These are phyloP conservation scores for Amblyjoppa fuscipennis DNA, from an alignment of 2,888 invertebrate species.

Conservation along the genomic window DNA sequence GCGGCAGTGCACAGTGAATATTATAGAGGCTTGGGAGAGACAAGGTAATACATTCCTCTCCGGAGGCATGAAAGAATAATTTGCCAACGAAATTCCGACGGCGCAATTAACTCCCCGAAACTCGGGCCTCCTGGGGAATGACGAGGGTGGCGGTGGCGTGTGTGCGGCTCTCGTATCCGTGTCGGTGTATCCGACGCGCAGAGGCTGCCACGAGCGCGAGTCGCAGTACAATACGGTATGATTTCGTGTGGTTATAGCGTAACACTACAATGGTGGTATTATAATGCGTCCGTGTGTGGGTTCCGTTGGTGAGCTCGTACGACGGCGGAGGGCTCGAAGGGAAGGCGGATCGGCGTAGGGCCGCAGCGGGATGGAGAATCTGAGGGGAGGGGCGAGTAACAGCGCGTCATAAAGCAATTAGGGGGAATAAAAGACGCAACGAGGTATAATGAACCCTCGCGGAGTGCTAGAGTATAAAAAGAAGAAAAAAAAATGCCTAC, in stretches of 20 bases:
- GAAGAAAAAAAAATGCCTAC: neutral
- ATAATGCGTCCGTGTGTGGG: constrained; percentile 35
- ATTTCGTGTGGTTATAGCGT: constrained; percentile 19
- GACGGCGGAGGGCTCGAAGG: constrained; percentile 24
- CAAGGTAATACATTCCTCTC: constrained; percentile 68
- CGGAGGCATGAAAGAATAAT: constrained; percentile 75
- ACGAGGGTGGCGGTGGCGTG: constrained; percentile 58
- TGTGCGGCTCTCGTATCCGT: constrained; percentile 22
- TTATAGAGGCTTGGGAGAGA: constrained; percentile 60
- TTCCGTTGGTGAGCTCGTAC: constrained; percentile 13
- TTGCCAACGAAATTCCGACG: constrained; percentile 79
- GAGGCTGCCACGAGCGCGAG: constrained; percentile 19
- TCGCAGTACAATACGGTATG: constrained; percentile 15
- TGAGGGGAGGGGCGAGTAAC: constrained; percentile 56
- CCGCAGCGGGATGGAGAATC: constrained; percentile 17
- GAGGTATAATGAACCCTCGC: constrained; percentile 72
- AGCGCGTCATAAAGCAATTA: constrained; percentile 75
- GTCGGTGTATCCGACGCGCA: constrained; percentile 11
- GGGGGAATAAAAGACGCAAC: constrained; percentile 73
- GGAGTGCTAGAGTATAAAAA: constrained; percentile 60
- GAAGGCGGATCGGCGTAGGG: constrained; percentile 52
- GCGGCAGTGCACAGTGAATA: constrained; percentile 47
- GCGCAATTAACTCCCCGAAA: constrained; percentile 79
- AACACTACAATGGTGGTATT: constrained; percentile 17
- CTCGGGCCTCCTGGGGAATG: constrained; percentile 67